Conservation (phyloP, 2,113 vertebrate species). For the Clinocottus analis region DNA sequence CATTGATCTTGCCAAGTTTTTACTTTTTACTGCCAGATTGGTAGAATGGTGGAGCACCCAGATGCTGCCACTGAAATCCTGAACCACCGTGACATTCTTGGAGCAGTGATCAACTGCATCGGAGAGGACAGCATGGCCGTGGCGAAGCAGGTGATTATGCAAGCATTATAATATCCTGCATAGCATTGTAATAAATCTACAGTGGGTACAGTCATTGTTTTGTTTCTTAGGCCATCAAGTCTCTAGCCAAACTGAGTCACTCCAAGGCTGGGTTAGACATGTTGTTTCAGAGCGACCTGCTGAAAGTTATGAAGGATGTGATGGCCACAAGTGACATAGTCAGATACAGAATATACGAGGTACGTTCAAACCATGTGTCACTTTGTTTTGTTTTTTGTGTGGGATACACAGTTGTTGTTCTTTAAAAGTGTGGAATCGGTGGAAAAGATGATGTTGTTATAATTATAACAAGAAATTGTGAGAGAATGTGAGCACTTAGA, state of each 20-base stretch:
- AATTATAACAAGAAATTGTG: background rate
- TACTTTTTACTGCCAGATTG: constrained; percentile 80
- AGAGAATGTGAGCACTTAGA: background rate
- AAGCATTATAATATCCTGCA: background rate
- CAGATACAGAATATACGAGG: constrained; percentile 96
- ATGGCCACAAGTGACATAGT: constrained; percentile 90
- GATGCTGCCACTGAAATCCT: constrained; percentile 87
- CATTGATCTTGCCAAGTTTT: background rate
- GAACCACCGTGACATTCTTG: constrained; percentile 85
- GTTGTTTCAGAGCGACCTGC: constrained; percentile 87
- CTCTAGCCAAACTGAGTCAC: constrained; percentile 86
- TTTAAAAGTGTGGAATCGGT: background rate
- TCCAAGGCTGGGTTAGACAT: constrained; percentile 88
- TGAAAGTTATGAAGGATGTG: constrained; percentile 89
- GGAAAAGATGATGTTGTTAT: background rate
- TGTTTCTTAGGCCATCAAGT: constrained; percentile 87
- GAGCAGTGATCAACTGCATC: constrained; percentile 88
- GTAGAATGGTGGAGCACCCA: constrained; percentile 87
- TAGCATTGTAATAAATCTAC: background rate
- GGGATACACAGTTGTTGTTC: background rate
- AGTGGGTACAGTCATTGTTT: background rate
- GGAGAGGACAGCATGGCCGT: constrained; percentile 90
- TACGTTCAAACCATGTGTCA: constrained; percentile 54
- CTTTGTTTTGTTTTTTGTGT: constrained; percentile 1
- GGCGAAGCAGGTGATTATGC: constrained; percentile 88